Evolutionary conservation across 2,888 invertebrate genomes (phyloP).

Genomic region (Epistrophe grossulariae): DNA sequence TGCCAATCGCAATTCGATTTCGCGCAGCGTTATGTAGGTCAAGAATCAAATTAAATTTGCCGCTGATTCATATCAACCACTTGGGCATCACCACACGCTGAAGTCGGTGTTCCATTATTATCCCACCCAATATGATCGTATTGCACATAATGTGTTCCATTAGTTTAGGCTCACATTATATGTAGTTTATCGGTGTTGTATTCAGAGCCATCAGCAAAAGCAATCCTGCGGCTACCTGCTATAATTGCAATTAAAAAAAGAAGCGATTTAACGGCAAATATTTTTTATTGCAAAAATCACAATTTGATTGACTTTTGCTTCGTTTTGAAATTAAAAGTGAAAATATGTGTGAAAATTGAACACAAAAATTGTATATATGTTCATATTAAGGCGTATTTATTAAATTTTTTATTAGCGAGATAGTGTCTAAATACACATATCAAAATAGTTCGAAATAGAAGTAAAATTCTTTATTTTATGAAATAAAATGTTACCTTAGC

Average conservation of each 20-base stretch:
- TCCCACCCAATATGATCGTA: conserved; percentile 80
- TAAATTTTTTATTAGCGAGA: no score
- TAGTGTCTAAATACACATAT: no score
- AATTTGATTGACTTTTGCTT: no score
- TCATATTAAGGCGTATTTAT: no score
- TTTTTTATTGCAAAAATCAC: conserved; percentile 40
- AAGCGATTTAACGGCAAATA: conserved; percentile 37
- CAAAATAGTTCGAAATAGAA: no score
- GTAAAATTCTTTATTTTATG: no score
- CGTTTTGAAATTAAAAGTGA: no score
- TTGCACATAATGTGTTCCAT: conserved; percentile 80
- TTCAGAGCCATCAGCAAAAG: conserved; percentile 20
- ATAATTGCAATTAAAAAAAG: conserved; percentile 33
- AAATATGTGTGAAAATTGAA: no score
- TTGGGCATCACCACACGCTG: conserved; percentile 78
- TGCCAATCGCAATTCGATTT: conserved; percentile 80
- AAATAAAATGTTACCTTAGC: no score
- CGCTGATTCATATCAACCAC: conserved; percentile 80
- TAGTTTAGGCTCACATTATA: conserved; percentile 80
- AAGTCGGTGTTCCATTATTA: conserved; percentile 79
- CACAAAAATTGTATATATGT: no score
- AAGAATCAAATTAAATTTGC: conserved; percentile 80
- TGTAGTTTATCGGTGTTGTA: conserved; percentile 75
- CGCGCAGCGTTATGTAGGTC: conserved; percentile 82
- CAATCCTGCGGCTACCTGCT: conserved; percentile 3